Base-by-base conservation (phyloP, 2,113 vertebrate species). In the Megalops atlanticus region DNA sequence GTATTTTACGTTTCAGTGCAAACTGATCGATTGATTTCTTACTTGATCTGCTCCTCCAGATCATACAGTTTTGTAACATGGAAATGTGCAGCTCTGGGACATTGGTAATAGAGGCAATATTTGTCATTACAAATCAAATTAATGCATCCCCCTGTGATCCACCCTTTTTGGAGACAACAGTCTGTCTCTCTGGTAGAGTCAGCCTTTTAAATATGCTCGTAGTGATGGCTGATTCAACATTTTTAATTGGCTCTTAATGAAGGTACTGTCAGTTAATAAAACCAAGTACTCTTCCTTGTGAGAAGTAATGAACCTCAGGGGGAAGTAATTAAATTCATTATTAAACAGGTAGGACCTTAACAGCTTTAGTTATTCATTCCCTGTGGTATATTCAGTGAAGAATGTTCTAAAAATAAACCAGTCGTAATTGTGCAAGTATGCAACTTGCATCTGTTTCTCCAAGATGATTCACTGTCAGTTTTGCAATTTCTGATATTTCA, bases 271-370 rank as follows among this genome's bases (percentile, higher is more conserved):
- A 47, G 78, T 79, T 79, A 79, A 79, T 79, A 79, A 79, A 79
- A 79, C 64, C 64, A 33, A 71, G 64, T 33, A 31, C 36, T 45
- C 69, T 70, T 79, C 38, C 39, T 12, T 79, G 70, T 79, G 24
- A 45, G 58, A 31, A 45, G 73, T 76, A 75, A 81, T 76, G 73
- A 70, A 68, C 52, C 40, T 81, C 73, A 35, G 3, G 73, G 76
- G 52, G 73, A 81, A 69, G 73, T 58, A 52, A 81, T 81, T 81
- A 76, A 54, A 81, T 81, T 81, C 54, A 81, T 81, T 81, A 81
- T 81, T 81, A 81, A 76, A 68, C 73, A 81, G 73, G 52, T 68
- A 81, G 73, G 40, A 81, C 64, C 74, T 69, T 69, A 31, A 74
- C 45, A 74, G 80, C 80, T 14, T 45, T 45, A 15, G 73, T 24